Evolutionary conservation across 2,797 vertebrate species (phyloP).

Genomic region (Morus bassanus): DNA sequence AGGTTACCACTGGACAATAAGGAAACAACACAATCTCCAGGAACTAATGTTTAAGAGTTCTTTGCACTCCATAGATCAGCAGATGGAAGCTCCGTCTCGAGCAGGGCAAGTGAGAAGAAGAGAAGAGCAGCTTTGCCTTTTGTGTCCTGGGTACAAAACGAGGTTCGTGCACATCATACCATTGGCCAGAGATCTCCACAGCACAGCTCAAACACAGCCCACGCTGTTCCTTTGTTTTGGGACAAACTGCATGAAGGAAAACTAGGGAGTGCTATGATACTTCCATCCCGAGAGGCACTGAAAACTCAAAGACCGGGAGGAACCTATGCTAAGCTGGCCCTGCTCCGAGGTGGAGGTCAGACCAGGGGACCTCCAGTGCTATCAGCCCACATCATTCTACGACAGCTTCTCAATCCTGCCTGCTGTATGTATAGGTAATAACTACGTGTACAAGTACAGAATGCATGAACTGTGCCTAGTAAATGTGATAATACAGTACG

Average conservation of each 20-base stretch:
- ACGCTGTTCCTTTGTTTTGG: background rate
- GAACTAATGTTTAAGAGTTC: background rate
- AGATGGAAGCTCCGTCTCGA: background rate
- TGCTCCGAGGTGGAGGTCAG: background rate
- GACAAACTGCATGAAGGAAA: background rate
- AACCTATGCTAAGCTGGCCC: background rate
- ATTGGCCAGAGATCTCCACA: background rate
- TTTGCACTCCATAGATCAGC: background rate
- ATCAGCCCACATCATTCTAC: rapidly evolving
- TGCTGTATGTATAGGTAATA: background rate
- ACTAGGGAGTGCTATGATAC: background rate
- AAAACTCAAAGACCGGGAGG: background rate
- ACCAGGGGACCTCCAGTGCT: background rate
- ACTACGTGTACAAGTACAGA: background rate
- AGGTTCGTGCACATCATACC: background rate
- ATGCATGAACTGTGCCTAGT: background rate
- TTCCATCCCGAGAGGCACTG: background rate
- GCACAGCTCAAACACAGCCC: background rate
- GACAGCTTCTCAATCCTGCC: background rate
- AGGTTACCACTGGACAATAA: background rate
- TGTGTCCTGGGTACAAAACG: background rate
- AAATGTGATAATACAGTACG: background rate
- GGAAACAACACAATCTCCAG: background rate
- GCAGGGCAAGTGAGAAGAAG: background rate
- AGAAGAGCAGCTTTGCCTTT: background rate